phyloP scores from a whole-genome alignment of 1,140 invertebrate genomes.

The Acarapis woodi region DNA sequence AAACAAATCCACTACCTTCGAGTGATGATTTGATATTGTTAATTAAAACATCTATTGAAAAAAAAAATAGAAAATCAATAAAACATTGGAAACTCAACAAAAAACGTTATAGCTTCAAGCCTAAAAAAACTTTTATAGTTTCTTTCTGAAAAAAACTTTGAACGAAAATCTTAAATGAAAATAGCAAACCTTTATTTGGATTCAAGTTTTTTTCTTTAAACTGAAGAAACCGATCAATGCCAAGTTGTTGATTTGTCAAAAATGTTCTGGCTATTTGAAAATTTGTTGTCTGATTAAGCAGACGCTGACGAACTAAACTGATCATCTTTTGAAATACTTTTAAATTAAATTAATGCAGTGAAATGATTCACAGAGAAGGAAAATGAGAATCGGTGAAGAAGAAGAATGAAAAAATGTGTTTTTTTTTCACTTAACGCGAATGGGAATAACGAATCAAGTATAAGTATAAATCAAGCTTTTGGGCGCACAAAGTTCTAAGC shows the following conservation, averaged over 20 bases:
- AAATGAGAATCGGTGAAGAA: not conserved
- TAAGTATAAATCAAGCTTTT: not conserved
- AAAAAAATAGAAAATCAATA: not conserved
- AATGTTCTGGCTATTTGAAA: too few species aligned
- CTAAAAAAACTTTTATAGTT: not conserved
- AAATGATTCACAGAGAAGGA: not conserved
- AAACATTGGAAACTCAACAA: not conserved
- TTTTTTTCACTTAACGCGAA: not conserved
- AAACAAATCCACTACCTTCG: conserved; percentile 23
- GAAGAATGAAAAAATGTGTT: not conserved
- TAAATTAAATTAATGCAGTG: not conserved
- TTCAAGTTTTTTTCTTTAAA: too few species aligned
- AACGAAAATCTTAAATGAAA: not conserved
- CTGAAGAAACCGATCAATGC: too few species aligned
- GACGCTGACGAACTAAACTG: too few species aligned
- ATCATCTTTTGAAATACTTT: not conserved
- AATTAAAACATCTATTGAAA: conserved; percentile 6
- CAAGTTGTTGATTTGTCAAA: too few species aligned
- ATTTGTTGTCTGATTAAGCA: too few species aligned
- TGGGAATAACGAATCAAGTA: not conserved
- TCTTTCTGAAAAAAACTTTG: not conserved
- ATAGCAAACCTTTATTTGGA: not conserved
- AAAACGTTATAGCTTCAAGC: not conserved
- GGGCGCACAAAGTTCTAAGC: not conserved
- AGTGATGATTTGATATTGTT: not conserved